Evolutionary conservation across 2,113 vertebrate genomes (phyloP).

Genomic region (Phyllopteryx taeniolatus): DNA sequence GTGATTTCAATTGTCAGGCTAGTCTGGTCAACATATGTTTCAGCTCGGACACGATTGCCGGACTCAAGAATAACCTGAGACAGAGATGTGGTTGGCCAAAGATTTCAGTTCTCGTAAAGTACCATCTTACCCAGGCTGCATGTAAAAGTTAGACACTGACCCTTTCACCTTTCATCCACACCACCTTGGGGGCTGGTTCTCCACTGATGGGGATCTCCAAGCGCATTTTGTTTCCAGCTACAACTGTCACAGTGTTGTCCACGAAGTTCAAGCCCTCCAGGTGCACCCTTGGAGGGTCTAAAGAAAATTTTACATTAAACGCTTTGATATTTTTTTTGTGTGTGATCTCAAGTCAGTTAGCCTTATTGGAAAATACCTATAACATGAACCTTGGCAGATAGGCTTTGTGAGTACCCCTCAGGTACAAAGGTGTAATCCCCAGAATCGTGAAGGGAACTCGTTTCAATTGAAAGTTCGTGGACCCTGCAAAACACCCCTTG

Average conservation of each 20-base stretch:
- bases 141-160: constrained; percentile 60
- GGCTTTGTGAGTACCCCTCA: constrained; percentile 85
- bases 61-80: constrained; percentile 85
- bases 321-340: background rate
- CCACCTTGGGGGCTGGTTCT: constrained; percentile 87
- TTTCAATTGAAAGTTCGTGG: constrained; percentile 84
- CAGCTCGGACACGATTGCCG: constrained; percentile 82
- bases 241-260: constrained; percentile 86
- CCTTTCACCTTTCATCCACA: constrained; percentile 94
- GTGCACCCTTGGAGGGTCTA: constrained; percentile 91
- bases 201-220: constrained; percentile 91
- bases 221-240: constrained; percentile 95
- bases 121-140: background rate
- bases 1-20: constrained; percentile 90
- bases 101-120: background rate
- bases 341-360: background rate
- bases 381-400: constrained; percentile 86
- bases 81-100: background rate
- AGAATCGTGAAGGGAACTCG: constrained; percentile 81
- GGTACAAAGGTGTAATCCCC: constrained; percentile 94
- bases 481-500: constrained; percentile 67
- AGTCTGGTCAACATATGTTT: constrained; percentile 87
- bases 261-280: constrained; percentile 86
- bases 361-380: constrained; percentile 75
- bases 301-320: constrained; percentile 10